Conservation (phyloP, 2,888 invertebrate genomes). For the Maniola hyperantus region DNA sequence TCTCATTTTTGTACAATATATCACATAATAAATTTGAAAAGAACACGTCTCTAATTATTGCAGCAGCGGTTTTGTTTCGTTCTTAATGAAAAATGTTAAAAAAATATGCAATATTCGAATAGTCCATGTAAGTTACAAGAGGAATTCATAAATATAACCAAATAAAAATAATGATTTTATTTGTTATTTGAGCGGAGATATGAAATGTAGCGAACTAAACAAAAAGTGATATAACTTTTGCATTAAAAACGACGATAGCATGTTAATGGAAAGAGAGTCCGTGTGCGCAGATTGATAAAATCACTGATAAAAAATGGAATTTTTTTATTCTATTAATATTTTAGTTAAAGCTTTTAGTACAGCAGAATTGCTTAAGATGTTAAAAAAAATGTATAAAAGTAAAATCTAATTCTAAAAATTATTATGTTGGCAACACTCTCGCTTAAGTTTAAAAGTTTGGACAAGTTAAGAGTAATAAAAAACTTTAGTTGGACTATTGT, state of each 20-base stretch:
- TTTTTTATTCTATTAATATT: neutral
- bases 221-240: neutral
- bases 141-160: too few species aligned
- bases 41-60: constrained; percentile 56
- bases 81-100: constrained; percentile 1
- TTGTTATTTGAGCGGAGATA: too few species aligned
- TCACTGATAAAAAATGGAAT: neutral
- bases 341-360: constrained; percentile 1
- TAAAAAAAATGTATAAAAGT: neutral
- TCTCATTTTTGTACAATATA: constrained; percentile 77
- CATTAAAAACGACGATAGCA: neutral
- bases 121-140: too few species aligned
- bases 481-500: neutral
- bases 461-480: neutral
- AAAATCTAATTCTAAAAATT: neutral
- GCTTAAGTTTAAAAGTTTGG: neutral
- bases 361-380: neutral
- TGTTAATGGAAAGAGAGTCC: constrained; percentile 4
- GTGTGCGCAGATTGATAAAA: constrained; percentile 14
- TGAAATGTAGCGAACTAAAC: too few species aligned
- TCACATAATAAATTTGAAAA: constrained; percentile 74
- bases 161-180: too few species aligned
- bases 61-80: constrained; percentile 41
- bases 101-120: neutral
- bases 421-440: constrained; percentile 1